Evolutionary conservation across 1,140 invertebrate genomes (phyloP).

Genomic region (Drosophila kikkawai): DNA sequence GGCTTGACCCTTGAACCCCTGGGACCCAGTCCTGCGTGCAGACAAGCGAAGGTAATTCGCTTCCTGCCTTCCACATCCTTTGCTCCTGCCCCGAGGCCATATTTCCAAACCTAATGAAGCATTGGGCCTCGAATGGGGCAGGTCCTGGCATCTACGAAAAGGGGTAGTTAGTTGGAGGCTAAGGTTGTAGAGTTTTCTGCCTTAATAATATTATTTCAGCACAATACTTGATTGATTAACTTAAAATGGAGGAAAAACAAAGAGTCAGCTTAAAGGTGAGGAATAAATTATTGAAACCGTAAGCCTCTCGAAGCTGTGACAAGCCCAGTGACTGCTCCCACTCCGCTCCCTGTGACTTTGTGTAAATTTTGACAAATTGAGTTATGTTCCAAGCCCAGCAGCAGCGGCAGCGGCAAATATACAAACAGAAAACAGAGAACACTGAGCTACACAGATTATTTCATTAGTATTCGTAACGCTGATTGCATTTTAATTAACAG

Average conservation of each 20-base stretch:
- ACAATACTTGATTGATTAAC: constrained; percentile 28
- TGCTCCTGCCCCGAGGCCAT: constrained; percentile 27
- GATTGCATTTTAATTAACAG: constrained; percentile 80
- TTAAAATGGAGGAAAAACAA: constrained; percentile 1
- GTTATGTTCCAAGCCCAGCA: constrained; percentile 26
- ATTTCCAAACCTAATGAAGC: constrained; percentile 60
- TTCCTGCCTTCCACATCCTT: constrained; percentile 27
- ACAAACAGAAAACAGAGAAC: constrained; percentile 15
- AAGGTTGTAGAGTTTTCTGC: background rate
- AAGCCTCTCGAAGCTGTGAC: constrained; percentile 5
- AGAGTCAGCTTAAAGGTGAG: background rate
- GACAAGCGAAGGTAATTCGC: constrained; percentile 74
- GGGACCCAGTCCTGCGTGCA: constrained; percentile 38
- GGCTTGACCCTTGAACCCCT: constrained; percentile 59
- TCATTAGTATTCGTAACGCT: constrained; percentile 77
- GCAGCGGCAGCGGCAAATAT: background rate
- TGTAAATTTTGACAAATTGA: constrained; percentile 42
- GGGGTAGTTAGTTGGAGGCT: background rate
- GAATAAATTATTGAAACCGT: background rate
- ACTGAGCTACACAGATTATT: constrained; percentile 48
- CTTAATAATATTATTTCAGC: constrained; percentile 17
- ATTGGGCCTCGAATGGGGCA: constrained; percentile 22
- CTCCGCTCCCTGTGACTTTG: constrained; percentile 5
- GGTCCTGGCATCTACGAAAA: constrained; percentile 5
- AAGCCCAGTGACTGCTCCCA: constrained; percentile 4